phyloP scores from a whole-genome alignment of 2,113 vertebrate species.

The Forbesichthys papilliferus region DNA sequence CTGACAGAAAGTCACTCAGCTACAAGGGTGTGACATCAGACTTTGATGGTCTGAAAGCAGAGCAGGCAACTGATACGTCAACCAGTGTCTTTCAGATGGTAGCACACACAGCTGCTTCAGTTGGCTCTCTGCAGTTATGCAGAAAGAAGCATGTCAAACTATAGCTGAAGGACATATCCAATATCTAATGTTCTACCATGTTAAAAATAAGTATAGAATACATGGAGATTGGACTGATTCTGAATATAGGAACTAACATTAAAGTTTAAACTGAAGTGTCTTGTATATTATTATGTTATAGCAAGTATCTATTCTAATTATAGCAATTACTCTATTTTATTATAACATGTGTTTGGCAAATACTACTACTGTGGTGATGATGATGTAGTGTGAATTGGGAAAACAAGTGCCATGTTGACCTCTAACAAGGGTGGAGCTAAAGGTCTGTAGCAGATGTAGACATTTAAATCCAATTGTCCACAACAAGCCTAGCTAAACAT shows the following conservation, averaged over 20 bases:
- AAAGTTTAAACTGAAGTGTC: neutral
- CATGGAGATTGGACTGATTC: neutral
- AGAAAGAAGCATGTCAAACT: neutral
- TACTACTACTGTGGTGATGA: slow-evolving; percentile 4
- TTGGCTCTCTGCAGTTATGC: neutral
- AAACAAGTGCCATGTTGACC: slow-evolving; percentile 37
- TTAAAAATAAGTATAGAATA: neutral
- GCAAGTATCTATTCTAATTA: neutral
- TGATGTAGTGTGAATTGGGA: slow-evolving; percentile 17
- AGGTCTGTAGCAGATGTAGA: slow-evolving; percentile 36
- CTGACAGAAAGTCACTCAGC: slow-evolving; percentile 46
- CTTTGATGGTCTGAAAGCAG: slow-evolving; percentile 58
- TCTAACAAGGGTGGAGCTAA: slow-evolving; percentile 21
- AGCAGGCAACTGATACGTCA: slow-evolving; percentile 59
- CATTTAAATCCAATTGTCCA: slow-evolving; percentile 25
- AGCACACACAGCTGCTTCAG: slow-evolving; percentile 24
- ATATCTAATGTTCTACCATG: neutral
- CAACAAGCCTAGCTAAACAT: slow-evolving; percentile 5
- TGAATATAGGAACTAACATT: neutral
- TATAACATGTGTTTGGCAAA: neutral
- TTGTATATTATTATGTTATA: neutral
- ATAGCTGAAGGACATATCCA: neutral
- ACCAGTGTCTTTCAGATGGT: slow-evolving; percentile 55
- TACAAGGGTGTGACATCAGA: slow-evolving; percentile 35
- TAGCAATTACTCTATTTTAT: neutral